Evolutionary conservation across 2,888 invertebrate genomes (phyloP), one percentile per base, ranked within the genome.

Genomic region (Heterodera filipjevi): DNA sequence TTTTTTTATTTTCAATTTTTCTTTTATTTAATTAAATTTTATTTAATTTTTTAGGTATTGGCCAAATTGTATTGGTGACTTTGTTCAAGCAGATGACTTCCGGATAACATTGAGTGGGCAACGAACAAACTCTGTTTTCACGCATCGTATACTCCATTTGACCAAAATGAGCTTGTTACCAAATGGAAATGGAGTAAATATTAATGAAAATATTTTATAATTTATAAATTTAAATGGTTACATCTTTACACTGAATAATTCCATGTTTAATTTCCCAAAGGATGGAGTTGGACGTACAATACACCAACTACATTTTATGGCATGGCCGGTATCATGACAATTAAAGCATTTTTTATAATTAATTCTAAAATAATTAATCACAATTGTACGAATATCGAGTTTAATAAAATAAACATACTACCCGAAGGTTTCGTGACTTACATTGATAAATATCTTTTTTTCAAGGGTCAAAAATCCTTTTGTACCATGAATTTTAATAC

Each of bases 301-400:
- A 6, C 88, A 88, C 79, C 88, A 88, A 35, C 73, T 88, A 2
- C 88, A 88, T 66, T 87, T 88, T 71, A 82, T 81, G 30, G 84
- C 84, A 0, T 88, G 88, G 88, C 88, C 88, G 16, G 75, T 86
- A 75, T n/a, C n/a, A n/a, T n/a, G n/a, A n/a, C n/a, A n/a, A n/a
- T n/a, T n/a, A n/a, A n/a, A n/a, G n/a, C n/a, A n/a, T n/a, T n/a
- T n/a, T n/a, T n/a, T n/a, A 59, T 19, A 12, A 19, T 35, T 19
- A 44, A 10, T 44, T 10, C 5, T 12, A 27, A 70, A 27, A 22
- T 70, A 22, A 27, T 76, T 22, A 82, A 32, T 30, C 19, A n/a
- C 2, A 10, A 49, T 22, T 12, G 2, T 1, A n/a, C 39, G 16
- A 79, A 5, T 33, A 46, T 35, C 3, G n/a, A 32, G 19, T 73